Conservation (phyloP, 2,888 invertebrate genomes). For the Limnephilus rhombicus region DNA sequence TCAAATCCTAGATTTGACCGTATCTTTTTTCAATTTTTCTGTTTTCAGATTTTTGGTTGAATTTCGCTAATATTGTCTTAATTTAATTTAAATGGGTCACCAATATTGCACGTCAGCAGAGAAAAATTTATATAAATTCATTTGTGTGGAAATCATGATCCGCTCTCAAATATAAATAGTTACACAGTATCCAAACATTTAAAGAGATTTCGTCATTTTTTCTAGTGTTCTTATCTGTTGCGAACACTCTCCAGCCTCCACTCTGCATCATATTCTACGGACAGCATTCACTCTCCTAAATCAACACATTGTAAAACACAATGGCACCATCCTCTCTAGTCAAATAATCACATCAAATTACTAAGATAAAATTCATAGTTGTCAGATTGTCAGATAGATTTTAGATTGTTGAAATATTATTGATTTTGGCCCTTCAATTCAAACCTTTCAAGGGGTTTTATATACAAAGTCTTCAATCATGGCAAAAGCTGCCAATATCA, state of each 20-base stretch:
- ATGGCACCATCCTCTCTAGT: not conserved
- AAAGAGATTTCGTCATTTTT: not conserved
- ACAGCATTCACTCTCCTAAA: not conserved
- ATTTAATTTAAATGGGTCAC: not conserved
- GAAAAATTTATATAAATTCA: not conserved
- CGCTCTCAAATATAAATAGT: not conserved
- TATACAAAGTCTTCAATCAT: not conserved
- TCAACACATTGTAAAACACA: not conserved
- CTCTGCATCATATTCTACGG: not conserved
- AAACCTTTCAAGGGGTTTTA: not conserved
- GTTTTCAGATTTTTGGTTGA: no score
- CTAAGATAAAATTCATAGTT: not conserved
- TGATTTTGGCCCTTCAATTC: not conserved
- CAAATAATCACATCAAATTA: not conserved
- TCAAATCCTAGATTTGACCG: no score
- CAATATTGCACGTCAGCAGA: not conserved
- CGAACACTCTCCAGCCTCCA: not conserved
- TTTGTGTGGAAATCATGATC: not conserved
- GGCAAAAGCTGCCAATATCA: not conserved
- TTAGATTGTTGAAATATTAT: not conserved
- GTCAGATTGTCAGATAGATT: not conserved
- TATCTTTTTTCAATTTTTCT: no score
- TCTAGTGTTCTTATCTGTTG: not conserved
- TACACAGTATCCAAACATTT: not conserved
- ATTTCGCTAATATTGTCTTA: no score